These are phyloP conservation scores for Ceratina japonica DNA, from an alignment of 1,140 invertebrate species.

Conservation along the genomic window DNA sequence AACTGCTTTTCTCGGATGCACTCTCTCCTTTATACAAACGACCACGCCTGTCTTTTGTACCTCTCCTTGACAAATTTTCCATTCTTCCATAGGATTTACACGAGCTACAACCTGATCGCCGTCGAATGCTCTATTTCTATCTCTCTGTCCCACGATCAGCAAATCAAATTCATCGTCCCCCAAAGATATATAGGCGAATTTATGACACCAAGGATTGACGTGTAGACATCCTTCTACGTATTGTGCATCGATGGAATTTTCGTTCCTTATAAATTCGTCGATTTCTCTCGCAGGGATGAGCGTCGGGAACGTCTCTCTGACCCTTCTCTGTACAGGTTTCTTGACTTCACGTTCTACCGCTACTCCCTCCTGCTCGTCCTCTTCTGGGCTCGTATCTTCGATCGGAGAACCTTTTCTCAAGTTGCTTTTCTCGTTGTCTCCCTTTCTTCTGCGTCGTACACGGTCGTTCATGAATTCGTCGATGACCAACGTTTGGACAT, in stretches of 20 bases:
- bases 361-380: background rate
- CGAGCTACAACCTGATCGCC: slow-evolving; percentile 88
- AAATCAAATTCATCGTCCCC: slow-evolving; percentile 85
- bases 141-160: slow-evolving; percentile 84
- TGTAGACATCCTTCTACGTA: slow-evolving; percentile 87
- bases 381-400: too few relatives aligned
- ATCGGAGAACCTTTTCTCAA: background rate
- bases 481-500: background rate
- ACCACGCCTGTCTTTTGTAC: slow-evolving; percentile 79
- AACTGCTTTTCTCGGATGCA: slow-evolving; percentile 84
- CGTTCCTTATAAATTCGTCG: slow-evolving; percentile 73
- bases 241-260: slow-evolving; percentile 71
- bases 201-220: slow-evolving; percentile 89
- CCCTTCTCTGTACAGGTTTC: background rate
- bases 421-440: background rate
- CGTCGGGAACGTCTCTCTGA: slow-evolving; percentile 62
- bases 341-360: background rate
- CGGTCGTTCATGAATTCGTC: background rate
- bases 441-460: too few relatives aligned
- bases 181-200: slow-evolving; percentile 88
- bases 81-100: slow-evolving; percentile 80
- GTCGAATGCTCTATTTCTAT: slow-evolving; percentile 90
- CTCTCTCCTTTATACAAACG: slow-evolving; percentile 81
- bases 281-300: slow-evolving; percentile 72
- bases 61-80: slow-evolving; percentile 64